Conservation (phyloP, 92 coral and sea anemone species). For the Isaurus tuberculatus region DNA sequence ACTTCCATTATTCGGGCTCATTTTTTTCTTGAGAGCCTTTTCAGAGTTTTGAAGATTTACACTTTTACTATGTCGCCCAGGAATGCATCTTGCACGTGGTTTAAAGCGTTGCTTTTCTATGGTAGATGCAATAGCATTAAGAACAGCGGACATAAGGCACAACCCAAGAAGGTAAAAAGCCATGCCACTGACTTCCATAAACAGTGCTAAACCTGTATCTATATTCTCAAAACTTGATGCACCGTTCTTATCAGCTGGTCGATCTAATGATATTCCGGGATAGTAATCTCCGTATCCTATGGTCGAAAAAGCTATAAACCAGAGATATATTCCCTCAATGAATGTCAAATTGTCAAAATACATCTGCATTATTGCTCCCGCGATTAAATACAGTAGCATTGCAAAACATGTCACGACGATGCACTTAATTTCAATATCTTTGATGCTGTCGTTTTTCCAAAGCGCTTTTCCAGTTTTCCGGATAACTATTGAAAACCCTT, state of each 20-base stretch:
- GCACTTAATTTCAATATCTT: constrained; percentile 24
- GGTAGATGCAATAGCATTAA: constrained; percentile 43
- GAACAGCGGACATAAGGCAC: constrained; percentile 56
- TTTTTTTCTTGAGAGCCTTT: not conserved
- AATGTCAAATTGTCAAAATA: not conserved
- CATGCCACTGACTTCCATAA: not conserved
- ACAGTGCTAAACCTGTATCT: too few relatives aligned
- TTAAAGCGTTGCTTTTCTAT: constrained; percentile 33
- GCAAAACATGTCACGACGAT: constrained; percentile 16
- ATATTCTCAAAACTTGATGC: not conserved
- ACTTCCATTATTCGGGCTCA: not conserved
- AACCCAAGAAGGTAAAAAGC: constrained; percentile 15
- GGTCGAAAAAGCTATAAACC: constrained; percentile 57
- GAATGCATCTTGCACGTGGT: constrained; percentile 15
- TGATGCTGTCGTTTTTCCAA: not conserved
- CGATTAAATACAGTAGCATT: constrained; percentile 9
- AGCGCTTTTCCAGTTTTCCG: constrained; percentile 35
- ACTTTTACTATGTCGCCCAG: not conserved
- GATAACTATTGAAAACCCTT: not conserved
- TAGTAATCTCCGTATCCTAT: constrained; percentile 62
- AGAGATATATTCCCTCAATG: constrained; percentile 52
- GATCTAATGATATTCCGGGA: not conserved
- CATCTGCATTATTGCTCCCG: constrained; percentile 23
- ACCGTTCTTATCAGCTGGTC: not conserved
- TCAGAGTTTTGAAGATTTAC: not conserved